Evolutionary conservation across 2,797 vertebrate genomes (phyloP).

Genomic region (Pangasius larnaudii): DNA sequence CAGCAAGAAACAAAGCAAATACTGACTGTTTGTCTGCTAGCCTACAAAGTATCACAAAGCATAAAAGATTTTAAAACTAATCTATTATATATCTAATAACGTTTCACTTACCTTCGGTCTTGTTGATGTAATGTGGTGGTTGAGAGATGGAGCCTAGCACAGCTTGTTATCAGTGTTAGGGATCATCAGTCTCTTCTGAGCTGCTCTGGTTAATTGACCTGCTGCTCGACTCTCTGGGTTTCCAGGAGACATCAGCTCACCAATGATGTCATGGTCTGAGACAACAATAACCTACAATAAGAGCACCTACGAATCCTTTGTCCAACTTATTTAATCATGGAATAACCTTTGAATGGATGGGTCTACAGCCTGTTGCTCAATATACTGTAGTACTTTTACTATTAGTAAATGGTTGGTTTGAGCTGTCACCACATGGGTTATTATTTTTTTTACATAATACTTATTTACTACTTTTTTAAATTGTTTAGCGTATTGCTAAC

Average conservation of each 20-base stretch:
- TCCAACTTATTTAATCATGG: conserved; percentile 20
- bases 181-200: conserved; percentile 50
- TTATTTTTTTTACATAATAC: not conserved
- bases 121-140: conserved; percentile 10
- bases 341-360: not conserved
- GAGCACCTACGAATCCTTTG: not conserved
- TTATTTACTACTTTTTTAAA: not conserved
- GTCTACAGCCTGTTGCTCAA: not conserved
- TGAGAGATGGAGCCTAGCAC: conserved; percentile 40
- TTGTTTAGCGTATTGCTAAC: not conserved
- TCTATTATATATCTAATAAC: not conserved
- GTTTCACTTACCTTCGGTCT: conserved; percentile 45
- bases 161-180: conserved; percentile 62
- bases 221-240: conserved; percentile 63
- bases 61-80: not conserved
- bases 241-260: conserved; percentile 69
- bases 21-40: not conserved
- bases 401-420: not conserved
- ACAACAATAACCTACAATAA: conserved; percentile 32
- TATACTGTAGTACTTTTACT: conserved; percentile 11
- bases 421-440: not conserved
- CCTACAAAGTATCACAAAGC: not conserved
- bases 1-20: not conserved
- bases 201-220: conserved; percentile 67
- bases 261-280: conserved; percentile 68